Evolutionary conservation across 2,797 vertebrate species (phyloP).

Genomic region (Gadopsis bispinosus): DNA sequence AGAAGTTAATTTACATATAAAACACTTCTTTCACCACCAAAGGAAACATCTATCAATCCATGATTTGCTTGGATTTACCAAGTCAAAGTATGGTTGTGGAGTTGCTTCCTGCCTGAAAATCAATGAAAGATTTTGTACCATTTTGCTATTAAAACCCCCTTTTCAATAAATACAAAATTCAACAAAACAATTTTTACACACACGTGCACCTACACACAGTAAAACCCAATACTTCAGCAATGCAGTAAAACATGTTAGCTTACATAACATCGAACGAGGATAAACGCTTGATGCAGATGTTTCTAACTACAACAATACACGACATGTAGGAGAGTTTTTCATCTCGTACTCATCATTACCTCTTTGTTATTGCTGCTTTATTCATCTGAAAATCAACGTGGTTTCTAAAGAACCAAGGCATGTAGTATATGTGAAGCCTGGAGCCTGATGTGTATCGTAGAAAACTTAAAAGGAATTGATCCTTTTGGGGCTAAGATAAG

Average conservation of each 20-base stretch:
- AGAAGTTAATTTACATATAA: slow-evolving; percentile 38
- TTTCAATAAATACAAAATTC: slow-evolving; percentile 76
- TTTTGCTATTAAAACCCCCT: slow-evolving; percentile 19
- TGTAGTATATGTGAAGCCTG: not conserved
- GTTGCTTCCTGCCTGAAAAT: slow-evolving; percentile 31
- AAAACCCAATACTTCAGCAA: slow-evolving; percentile 48
- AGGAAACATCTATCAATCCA: slow-evolving; percentile 14
- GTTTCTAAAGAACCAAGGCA: slow-evolving; percentile 2
- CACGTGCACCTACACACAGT: slow-evolving; percentile 38
- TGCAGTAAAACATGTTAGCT: slow-evolving; percentile 54
- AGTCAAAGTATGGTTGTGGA: slow-evolving; percentile 8
- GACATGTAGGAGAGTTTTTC: not conserved
- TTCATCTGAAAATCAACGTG: slow-evolving; percentile 23
- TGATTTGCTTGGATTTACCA: slow-evolving; percentile 19
- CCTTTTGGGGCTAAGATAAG: slow-evolving; percentile 18
- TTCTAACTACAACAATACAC: slow-evolving; percentile 25
- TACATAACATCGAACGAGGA: slow-evolving; percentile 62
- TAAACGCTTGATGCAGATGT: slow-evolving; percentile 6
- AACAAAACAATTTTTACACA: slow-evolving; percentile 33
- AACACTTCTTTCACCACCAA: slow-evolving; percentile 17
- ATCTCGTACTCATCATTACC: not conserved
- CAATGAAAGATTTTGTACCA: slow-evolving; percentile 24
- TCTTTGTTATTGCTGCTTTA: slow-evolving; percentile 53
- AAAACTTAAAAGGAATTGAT: slow-evolving; percentile 27
- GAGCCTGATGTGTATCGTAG: not conserved